These are phyloP conservation scores for Acanthosepion lycidas DNA, from an alignment of 2,888 invertebrate species.

Conservation along the genomic window DNA sequence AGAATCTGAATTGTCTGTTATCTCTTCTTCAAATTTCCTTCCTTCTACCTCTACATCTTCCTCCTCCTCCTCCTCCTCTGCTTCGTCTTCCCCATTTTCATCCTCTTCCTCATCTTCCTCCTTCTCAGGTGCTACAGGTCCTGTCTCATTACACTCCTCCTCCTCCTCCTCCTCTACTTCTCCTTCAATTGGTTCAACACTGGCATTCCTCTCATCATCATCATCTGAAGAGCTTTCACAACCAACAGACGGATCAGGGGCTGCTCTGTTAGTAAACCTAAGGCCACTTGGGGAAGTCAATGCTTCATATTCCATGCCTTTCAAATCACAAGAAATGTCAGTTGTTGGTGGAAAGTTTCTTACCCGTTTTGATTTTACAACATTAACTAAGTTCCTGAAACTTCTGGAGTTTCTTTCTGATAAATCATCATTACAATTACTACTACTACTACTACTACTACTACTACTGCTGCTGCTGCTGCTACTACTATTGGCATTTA, in stretches of 20 bases:
- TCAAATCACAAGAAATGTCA: conserved; percentile 21
- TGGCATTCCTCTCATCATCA: not conserved
- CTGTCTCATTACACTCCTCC: not conserved
- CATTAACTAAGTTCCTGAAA: not conserved
- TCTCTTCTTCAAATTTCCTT: not conserved
- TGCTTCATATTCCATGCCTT: not conserved
- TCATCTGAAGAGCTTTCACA: not conserved
- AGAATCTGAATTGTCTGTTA: not conserved
- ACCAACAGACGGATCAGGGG: not conserved
- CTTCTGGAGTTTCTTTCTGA: not conserved
- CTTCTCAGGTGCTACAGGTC: not conserved
- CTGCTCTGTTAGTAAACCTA: not conserved
- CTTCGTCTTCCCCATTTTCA: not conserved
- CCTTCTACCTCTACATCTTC: not conserved
- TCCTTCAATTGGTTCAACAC: not conserved
- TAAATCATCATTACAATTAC: not conserved
- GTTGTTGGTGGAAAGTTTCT: not conserved
- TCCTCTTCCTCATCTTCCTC: not conserved
- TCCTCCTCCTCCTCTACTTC: not conserved
- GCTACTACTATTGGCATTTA: not conserved
- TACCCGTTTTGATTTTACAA: not conserved
- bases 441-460: not conserved
- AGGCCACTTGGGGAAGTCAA: not conserved
- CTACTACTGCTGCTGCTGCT: not conserved
- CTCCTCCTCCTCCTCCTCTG: not conserved